Base-by-base conservation (phyloP, 2,113 vertebrate species). In the Chaetodon trifascialis region DNA sequence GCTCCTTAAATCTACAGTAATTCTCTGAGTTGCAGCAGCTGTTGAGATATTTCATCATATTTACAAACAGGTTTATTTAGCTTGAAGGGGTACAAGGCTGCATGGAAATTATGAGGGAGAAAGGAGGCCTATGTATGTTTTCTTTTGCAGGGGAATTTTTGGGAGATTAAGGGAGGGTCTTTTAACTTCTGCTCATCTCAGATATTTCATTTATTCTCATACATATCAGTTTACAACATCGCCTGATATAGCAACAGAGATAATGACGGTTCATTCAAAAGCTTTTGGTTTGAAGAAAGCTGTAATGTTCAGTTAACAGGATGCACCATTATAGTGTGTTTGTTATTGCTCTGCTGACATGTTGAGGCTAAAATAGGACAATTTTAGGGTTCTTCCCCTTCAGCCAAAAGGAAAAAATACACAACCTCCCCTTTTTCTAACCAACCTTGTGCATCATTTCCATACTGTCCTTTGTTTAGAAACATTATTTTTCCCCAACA, bases 31-130 rank as follows among this genome's bases (percentile, higher is more conserved):
- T 51, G 63, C 36, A 62, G 46, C 44, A 59, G 23, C 38, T 46
- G 72, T 17, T 73, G 38, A 21, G 46, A 78, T 36, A 44, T 83
- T 56, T 67, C 1, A 63, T 25, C 0, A 16, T 11, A 73, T 74
- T 83, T 71, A 51, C n/a, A 75, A 88, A 84, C 40, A 76, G 36
- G 25, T 80, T 83, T 65, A 51, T 83, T 81, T 59, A 54, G 6
- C 47, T 60, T 16, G 55, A 69, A 25, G 23, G 5, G 11, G 54
- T 2, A 36, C 69, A 54, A 54, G 42, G 51, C 17, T 7, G 23
- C 17, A 49, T 14, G 46, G 36, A 63, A 81, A 78, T 65, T 34
- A 82, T 65, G 19, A 62, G 8, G 8, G 23, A 21, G 40, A 23
- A 2, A 56, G 40, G 42, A 25, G 7, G 25, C 4, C 1, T n/a